phyloP scores from a whole-genome alignment of 2,888 invertebrate genomes.

The Aethes cnicana region DNA sequence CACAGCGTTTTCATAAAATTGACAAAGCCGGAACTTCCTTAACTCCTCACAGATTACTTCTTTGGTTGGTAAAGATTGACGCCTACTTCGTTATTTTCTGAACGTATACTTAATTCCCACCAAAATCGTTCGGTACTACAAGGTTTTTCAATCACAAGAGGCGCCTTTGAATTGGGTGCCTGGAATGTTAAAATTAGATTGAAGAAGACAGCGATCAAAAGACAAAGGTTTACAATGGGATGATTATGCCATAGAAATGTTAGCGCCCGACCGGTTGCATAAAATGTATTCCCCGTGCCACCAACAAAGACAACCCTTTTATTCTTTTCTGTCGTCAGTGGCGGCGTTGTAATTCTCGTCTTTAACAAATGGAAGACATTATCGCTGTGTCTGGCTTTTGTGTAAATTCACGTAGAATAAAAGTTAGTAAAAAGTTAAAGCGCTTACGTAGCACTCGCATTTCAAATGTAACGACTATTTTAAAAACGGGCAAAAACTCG shows the following conservation, averaged over 20 bases:
- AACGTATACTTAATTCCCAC: slow-evolving; percentile 20
- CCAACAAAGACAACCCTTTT: slow-evolving; percentile 70
- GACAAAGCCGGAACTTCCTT: slow-evolving; percentile 36
- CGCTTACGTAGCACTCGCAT: slow-evolving; percentile 60
- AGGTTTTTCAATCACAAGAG: slow-evolving; percentile 19
- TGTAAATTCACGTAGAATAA: slow-evolving; percentile 75
- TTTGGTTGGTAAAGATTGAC: slow-evolving; percentile 22
- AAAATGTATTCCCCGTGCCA: slow-evolving; percentile 67
- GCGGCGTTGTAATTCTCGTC: slow-evolving; percentile 69
- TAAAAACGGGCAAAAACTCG: slow-evolving; percentile 53
- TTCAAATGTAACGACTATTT: slow-evolving; percentile 64
- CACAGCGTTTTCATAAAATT: slow-evolving; percentile 39
- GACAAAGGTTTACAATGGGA: slow-evolving; percentile 51
- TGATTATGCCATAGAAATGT: slow-evolving; percentile 57
- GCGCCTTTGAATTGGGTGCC: slow-evolving; percentile 37
- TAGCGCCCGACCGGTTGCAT: slow-evolving; percentile 57
- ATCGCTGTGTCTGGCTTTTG: slow-evolving; percentile 73
- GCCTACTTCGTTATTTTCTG: slow-evolving; percentile 29
- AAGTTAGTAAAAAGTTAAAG: slow-evolving; percentile 70
- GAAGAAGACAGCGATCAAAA: slow-evolving; percentile 39
- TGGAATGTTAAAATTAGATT: slow-evolving; percentile 16
- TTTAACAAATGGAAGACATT: slow-evolving; percentile 78
- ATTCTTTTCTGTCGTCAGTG: slow-evolving; percentile 70
- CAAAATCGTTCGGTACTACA: slow-evolving; percentile 25
- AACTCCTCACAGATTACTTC: slow-evolving; percentile 23